phyloP scores from a whole-genome alignment of 1,140 invertebrate genomes.

The Chrysomallon squamiferum region DNA sequence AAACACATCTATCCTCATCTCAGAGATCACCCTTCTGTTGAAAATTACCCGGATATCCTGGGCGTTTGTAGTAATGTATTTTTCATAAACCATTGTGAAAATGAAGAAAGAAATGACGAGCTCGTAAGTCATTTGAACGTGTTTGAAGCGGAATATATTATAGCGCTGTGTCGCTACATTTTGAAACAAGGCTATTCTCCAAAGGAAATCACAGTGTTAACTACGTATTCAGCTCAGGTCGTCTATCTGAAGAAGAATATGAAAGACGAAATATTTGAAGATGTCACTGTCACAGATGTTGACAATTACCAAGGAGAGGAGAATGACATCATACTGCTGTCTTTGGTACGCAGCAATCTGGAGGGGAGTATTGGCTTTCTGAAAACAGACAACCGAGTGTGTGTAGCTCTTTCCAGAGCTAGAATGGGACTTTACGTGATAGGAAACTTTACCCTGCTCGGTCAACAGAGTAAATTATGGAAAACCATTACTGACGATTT shows the following conservation, averaged over 20 bases:
- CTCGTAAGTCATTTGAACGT: conserved; percentile 52
- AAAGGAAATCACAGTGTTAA: conserved; percentile 59
- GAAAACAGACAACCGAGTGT: conserved; percentile 76
- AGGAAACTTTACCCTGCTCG: conserved; percentile 74
- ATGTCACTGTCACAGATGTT: conserved; percentile 70
- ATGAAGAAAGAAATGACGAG: conserved; percentile 50
- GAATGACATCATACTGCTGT: conserved; percentile 81
- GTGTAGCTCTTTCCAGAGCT: conserved; percentile 83
- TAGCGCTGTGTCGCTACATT: conserved; percentile 53
- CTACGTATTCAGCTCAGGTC: conserved; percentile 61
- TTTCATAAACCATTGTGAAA: conserved; percentile 57
- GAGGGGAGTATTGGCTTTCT: conserved; percentile 78
- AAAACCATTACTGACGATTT: conserved; percentile 48
- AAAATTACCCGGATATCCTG: conserved; percentile 42
- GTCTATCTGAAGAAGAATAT: conserved; percentile 43
- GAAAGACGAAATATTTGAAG: conserved; percentile 34
- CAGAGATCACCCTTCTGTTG: conserved; percentile 49
- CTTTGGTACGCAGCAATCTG: conserved; percentile 75
- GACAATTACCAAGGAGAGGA: conserved; percentile 82
- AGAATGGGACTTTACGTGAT: conserved; percentile 74
- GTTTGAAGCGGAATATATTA: conserved; percentile 52
- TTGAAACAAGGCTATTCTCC: conserved; percentile 53
- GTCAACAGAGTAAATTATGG: conserved; percentile 60
- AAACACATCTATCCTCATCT: conserved; percentile 58
- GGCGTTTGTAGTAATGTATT: conserved; percentile 60